These are phyloP conservation scores for Sus cebifrons DNA, from an alignment of 2,797 vertebrate species.

Conservation along the genomic window DNA sequence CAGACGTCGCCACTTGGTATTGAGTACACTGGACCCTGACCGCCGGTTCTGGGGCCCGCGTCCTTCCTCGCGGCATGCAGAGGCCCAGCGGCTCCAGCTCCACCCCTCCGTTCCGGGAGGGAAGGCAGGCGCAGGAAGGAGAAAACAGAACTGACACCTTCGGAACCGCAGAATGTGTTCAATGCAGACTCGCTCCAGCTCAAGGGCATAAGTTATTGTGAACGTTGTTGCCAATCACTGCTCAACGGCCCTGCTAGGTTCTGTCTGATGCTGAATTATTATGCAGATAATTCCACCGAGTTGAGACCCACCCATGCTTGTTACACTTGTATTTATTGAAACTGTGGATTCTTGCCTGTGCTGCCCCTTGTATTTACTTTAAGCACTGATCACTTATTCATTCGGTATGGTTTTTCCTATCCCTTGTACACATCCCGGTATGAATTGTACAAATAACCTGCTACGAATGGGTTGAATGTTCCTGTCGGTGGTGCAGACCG, in stretches of 20 bases:
- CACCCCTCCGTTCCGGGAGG: conserved; percentile 72
- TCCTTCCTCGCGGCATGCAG: conserved; percentile 67
- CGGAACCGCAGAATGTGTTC: conserved; percentile 85
- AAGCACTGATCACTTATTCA: conserved; percentile 89
- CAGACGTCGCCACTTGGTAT: conserved; percentile 90
- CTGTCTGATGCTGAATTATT: conserved; percentile 89
- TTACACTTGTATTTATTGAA: conserved; percentile 88
- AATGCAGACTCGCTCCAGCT: conserved; percentile 84
- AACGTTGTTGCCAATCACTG: conserved; percentile 85
- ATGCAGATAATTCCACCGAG: conserved; percentile 85
- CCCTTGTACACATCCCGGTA: conserved; percentile 88
- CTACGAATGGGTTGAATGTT: conserved; percentile 85
- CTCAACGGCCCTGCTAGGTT: conserved; percentile 88
- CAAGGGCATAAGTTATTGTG: conserved; percentile 87
- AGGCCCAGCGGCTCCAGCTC: conserved; percentile 76
- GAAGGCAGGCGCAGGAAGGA: conserved; percentile 74
- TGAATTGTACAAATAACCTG: conserved; percentile 87
- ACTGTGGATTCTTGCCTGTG: conserved; percentile 88
- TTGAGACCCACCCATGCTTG: conserved; percentile 84
- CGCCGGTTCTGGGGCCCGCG: conserved; percentile 83
- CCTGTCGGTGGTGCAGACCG: conserved; percentile 84
- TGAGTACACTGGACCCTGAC: conserved; percentile 92
- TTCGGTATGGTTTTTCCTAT: conserved; percentile 87
- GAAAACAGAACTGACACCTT: conserved; percentile 83
- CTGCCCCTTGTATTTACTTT: conserved; percentile 88